Percentiles rank a stretch among this genome's conserved stretches.
phyloP scores from a whole-genome alignment of 2,113 vertebrate species.

The Lophotis ruficrista region DNA sequence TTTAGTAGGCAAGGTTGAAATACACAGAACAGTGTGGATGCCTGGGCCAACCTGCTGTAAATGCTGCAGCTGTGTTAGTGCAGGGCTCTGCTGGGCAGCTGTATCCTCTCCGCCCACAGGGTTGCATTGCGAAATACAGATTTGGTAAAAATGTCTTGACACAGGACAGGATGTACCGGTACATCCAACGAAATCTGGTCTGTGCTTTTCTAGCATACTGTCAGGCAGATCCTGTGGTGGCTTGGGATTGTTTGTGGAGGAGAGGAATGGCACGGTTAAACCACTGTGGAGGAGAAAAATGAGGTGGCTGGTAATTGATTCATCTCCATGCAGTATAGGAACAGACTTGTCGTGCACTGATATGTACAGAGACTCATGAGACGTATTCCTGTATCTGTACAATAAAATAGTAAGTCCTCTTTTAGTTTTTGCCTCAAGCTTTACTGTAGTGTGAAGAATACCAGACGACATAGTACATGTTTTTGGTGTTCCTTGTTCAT shows the following conservation, averaged over 20 bases:
- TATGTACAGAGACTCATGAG: fast-evolving
- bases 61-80: background rate
- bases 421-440: background rate
- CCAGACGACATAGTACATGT: background rate
- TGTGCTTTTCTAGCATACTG: background rate
- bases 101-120: fast-evolving
- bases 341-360: background rate
- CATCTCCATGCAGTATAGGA: background rate
- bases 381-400: background rate
- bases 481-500: background rate
- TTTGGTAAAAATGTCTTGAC: background rate
- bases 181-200: background rate
- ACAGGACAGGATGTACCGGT: background rate
- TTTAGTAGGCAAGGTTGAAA: background rate
- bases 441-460: background rate
- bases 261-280: background rate
- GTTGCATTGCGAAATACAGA: background rate
- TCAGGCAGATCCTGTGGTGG: fast-evolving
- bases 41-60: background rate
- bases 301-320: background rate
- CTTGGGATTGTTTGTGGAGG: background rate
- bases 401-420: background rate
- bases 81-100: no score
- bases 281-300: background rate
- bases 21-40: background rate